Conservation (phyloP, 30 jellyfish, hydroid and myxozoan genomes). For the Turritopsis dohrnii region DNA sequence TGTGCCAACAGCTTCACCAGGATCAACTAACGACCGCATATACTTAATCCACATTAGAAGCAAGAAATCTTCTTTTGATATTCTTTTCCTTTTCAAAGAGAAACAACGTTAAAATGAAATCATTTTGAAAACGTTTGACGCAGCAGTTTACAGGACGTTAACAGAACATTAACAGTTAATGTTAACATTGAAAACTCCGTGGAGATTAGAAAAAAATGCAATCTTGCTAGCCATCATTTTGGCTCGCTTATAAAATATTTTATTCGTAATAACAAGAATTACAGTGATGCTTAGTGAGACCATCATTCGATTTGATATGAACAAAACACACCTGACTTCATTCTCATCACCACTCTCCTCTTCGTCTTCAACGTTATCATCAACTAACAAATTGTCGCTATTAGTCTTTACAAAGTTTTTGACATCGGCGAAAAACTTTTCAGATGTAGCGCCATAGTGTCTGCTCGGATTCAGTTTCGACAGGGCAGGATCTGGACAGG, state of each 20-base stretch:
- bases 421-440: constrained; percentile 41
- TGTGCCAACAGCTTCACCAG: constrained; percentile 99
- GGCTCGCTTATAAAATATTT: too few relatives aligned
- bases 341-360: constrained; percentile 2
- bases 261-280: too few relatives aligned
- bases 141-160: too few relatives aligned
- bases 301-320: background rate
- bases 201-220: too few relatives aligned
- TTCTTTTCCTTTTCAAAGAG: background rate
- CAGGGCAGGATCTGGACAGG: constrained; percentile 93
- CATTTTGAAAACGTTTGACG: background rate
- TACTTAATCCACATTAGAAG: constrained; percentile 73
- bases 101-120: background rate
- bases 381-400: constrained; percentile 22
- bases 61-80: constrained; percentile 39
- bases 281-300: too few relatives aligned
- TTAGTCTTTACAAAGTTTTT: background rate
- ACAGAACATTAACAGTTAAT: too few relatives aligned
- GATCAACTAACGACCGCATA: constrained; percentile 61
- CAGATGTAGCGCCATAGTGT: constrained; percentile 92
- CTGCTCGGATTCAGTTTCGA: constrained; percentile 60
- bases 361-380: constrained; percentile 24
- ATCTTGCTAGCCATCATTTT: too few relatives aligned
- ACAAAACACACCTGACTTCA: background rate
- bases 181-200: too few relatives aligned